phyloP scores from a whole-genome alignment of 2,888 invertebrate species.

The Troglohyphantes excavatus region DNA sequence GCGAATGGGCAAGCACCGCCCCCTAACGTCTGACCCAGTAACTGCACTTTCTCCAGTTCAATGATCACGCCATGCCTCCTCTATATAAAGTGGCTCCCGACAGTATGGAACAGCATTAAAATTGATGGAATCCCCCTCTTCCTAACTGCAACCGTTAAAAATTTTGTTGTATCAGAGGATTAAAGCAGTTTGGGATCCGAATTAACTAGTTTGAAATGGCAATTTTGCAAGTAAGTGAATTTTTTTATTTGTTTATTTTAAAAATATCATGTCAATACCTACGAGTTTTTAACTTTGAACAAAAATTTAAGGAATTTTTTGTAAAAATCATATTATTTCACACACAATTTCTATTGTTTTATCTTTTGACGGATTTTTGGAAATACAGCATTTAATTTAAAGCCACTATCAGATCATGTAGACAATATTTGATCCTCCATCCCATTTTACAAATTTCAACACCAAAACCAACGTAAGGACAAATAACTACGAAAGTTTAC shows the following conservation, averaged over 20 bases:
- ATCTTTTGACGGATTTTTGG: too few relatives aligned
- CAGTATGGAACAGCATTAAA: slow-evolving; percentile 19
- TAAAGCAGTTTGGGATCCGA: neutral
- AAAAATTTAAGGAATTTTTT: too few relatives aligned
- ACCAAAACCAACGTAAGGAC: too few relatives aligned
- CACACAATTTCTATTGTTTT: too few relatives aligned
- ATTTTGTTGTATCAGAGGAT: slow-evolving; percentile 22
- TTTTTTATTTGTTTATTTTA: neutral
- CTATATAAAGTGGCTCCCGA: slow-evolving; percentile 51
- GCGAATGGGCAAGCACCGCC: slow-evolving; percentile 43
- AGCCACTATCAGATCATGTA: too few relatives aligned
- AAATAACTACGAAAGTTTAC: too few relatives aligned
- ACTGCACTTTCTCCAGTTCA: slow-evolving; percentile 64
- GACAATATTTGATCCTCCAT: too few relatives aligned
- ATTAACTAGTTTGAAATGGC: slow-evolving; percentile 2
- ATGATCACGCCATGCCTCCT: slow-evolving; percentile 62
- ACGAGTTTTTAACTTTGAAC: too few relatives aligned
- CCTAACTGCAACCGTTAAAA: neutral
- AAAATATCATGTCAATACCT: too few relatives aligned
- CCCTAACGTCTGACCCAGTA: slow-evolving; percentile 72
- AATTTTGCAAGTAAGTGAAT: slow-evolving; percentile 19
- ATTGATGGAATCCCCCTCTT: neutral
- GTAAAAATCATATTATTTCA: too few relatives aligned
- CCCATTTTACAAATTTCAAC: too few relatives aligned
- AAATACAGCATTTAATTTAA: too few relatives aligned